Percentiles rank a stretch among this genome's conserved stretches.
Conservation (phyloP, 2,797 vertebrate species). For the Nothura maculosa region DNA sequence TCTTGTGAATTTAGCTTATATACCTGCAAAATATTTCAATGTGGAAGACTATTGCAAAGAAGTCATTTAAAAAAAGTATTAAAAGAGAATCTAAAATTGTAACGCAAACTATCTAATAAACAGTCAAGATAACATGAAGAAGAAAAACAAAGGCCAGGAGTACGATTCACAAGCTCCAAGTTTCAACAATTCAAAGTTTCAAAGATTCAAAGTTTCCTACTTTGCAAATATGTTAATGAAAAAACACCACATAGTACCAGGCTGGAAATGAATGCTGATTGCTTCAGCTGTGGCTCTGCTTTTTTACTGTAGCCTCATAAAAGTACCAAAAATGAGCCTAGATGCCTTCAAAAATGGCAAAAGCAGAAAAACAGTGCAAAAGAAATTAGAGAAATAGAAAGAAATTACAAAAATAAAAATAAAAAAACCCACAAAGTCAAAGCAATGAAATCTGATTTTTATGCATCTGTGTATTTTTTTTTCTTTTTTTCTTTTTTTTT, state of each 20-base stretch:
- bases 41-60: neutral
- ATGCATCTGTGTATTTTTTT: too few relatives aligned
- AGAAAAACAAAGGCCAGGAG: neutral
- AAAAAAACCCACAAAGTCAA: neutral
- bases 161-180: neutral
- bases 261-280: neutral
- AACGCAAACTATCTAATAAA: neutral
- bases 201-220: neutral
- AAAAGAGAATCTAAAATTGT: neutral
- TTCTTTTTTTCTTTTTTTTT: too few relatives aligned
- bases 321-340: neutral
- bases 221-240: neutral
- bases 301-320: neutral
- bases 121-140: neutral
- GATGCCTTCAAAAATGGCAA: neutral
- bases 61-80: neutral
- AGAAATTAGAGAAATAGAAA: neutral
- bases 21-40: neutral
- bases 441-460: neutral
- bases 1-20: neutral
- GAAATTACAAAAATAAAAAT: too few relatives aligned
- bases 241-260: fast-evolving
- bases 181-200: too few relatives aligned
- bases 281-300: neutral
- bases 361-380: neutral